phyloP scores from a whole-genome alignment of 1,140 invertebrate species.

The Zaprionus africanus region DNA sequence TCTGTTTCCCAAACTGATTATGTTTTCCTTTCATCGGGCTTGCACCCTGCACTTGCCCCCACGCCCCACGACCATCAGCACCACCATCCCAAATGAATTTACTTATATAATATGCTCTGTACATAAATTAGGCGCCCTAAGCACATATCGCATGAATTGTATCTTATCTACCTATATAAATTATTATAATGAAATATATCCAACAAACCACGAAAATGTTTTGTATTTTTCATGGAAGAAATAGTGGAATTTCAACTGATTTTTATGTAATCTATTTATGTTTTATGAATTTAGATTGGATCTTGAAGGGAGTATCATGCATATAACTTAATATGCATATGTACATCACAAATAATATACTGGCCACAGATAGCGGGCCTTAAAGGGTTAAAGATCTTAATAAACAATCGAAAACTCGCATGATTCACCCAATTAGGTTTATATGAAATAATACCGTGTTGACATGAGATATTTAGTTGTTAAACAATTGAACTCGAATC shows the following conservation, averaged over 20 bases:
- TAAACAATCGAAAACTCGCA: neutral
- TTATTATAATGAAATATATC: conserved; percentile 53
- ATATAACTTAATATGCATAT: no score
- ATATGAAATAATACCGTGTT: neutral
- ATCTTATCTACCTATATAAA: conserved; percentile 50
- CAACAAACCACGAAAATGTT: conserved; percentile 13
- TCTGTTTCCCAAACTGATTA: conserved; percentile 24
- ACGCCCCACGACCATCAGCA: no score
- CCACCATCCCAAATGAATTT: conserved; percentile 25
- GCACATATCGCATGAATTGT: conserved; percentile 47
- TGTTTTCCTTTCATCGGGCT: conserved; percentile 21
- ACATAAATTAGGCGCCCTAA: conserved; percentile 39
- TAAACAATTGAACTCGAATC: neutral
- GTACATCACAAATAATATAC: no score
- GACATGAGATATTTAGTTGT: neutral
- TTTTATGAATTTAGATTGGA: no score
- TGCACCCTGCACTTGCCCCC: conserved; percentile 21
- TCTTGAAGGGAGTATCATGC: no score
- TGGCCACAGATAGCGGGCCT: neutral
- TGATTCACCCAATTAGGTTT: neutral
- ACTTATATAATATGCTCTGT: conserved; percentile 35
- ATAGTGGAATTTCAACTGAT: no score
- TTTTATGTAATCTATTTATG: no score
- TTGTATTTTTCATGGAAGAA: neutral
- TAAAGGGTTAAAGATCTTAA: neutral